Conservation (phyloP, 2,113 vertebrate genomes). For the Drymodes brunneopygia region DNA sequence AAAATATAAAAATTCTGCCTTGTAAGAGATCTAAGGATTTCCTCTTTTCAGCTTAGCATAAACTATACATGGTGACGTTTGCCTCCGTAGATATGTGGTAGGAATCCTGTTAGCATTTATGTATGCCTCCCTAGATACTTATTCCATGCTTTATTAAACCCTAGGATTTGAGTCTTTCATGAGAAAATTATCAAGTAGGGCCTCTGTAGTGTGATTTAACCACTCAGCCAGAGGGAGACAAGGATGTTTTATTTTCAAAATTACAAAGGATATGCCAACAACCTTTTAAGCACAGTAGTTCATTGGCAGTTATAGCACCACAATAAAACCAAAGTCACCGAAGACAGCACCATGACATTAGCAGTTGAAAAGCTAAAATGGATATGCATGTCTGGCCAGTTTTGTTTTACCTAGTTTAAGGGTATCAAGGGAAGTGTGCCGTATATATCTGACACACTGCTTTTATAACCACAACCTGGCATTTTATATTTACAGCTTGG, state of each 20-base stretch:
- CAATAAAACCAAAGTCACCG: not conserved
- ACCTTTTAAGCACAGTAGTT: not conserved
- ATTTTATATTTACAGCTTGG: not conserved
- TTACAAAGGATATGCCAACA: not conserved
- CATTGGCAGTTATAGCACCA: not conserved
- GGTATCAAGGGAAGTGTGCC: not conserved
- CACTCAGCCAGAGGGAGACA: constrained; percentile 7
- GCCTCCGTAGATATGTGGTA: not conserved
- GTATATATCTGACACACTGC: not conserved
- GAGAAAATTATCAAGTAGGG: constrained; percentile 39
- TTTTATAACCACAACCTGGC: not conserved
- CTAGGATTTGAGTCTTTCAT: constrained; percentile 20
- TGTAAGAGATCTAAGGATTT: constrained; percentile 15
- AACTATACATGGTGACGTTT: not conserved
- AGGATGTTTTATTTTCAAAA: constrained; percentile 35
- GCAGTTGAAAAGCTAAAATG: not conserved
- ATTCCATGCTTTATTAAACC: constrained; percentile 50
- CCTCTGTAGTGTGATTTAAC: not conserved
- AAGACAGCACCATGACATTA: not conserved
- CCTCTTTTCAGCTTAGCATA: not conserved
- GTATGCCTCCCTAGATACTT: constrained; percentile 31
- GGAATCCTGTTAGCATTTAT: constrained; percentile 41
- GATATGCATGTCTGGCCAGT: not conserved
- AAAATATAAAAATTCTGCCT: not conserved
- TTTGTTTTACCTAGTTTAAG: not conserved